Percentiles rank a stretch among this genome's conserved stretches.
These are phyloP conservation scores for Sakesphorus luctuosus DNA, from an alignment of 2,113 vertebrate species.

Conservation along the genomic window DNA sequence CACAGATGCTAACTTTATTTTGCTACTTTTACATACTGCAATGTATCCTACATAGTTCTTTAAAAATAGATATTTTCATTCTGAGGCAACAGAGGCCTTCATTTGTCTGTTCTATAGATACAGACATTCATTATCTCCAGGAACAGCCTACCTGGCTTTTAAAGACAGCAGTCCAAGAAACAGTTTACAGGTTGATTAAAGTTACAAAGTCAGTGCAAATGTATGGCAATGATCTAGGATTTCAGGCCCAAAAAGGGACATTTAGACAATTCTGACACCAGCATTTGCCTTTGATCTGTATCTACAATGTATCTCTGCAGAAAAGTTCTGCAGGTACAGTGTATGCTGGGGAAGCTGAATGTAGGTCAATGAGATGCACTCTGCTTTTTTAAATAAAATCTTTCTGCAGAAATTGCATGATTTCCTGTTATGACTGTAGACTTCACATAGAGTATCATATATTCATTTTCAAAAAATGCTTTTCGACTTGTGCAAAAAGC, in stretches of 20 bases:
- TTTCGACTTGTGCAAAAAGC: neutral
- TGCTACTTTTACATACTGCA: neutral
- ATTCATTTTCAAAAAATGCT: neutral
- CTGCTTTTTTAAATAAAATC: conserved; percentile 63
- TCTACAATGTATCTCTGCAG: conserved; percentile 47
- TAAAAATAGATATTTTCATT: neutral
- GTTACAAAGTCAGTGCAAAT: conserved; percentile 60
- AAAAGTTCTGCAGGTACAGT: conserved; percentile 69
- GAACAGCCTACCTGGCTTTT: conserved; percentile 35
- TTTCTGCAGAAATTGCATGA: conserved; percentile 67
- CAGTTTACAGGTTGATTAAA: conserved; percentile 51
- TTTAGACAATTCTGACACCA: conserved; percentile 66
- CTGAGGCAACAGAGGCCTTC: neutral
- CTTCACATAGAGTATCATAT: conserved; percentile 28
- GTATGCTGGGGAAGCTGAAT: conserved; percentile 64
- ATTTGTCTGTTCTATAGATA: neutral
- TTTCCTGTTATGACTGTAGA: conserved; percentile 75
- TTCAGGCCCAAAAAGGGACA: conserved; percentile 36
- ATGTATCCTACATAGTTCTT: neutral
- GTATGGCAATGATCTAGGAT: conserved; percentile 40
- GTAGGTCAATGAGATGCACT: conserved; percentile 79
- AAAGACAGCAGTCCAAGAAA: conserved; percentile 45
- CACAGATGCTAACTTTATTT: neutral
- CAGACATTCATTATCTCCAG: conserved; percentile 20
- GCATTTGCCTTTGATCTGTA: conserved; percentile 49